Percentiles rank a stretch among this genome's conserved stretches.
Evolutionary conservation across 2,797 vertebrate species (phyloP).

Genomic region (Euphonia xanthogaster): DNA sequence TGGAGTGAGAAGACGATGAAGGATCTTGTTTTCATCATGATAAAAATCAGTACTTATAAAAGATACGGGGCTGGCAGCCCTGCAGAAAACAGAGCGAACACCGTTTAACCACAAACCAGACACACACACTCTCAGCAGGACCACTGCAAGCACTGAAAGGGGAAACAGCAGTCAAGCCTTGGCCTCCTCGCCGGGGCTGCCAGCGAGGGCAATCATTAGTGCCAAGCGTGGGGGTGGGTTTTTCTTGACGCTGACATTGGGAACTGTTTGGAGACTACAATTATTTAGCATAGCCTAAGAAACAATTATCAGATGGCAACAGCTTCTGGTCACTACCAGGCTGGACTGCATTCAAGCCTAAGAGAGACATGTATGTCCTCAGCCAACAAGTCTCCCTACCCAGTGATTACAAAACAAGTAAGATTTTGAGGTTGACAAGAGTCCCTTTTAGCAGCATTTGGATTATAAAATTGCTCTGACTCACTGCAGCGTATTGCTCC

Average conservation of each 20-base stretch:
- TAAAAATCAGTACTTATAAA: constrained; percentile 46
- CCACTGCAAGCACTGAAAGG: constrained; percentile 38
- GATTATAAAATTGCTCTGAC: constrained; percentile 64
- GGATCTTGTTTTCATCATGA: constrained; percentile 36
- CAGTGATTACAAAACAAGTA: constrained; percentile 46
- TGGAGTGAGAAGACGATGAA: background rate
- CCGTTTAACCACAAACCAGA: constrained; percentile 61
- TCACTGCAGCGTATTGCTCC: constrained; percentile 53
- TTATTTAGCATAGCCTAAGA: constrained; percentile 29
- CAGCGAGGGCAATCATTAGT: background rate
- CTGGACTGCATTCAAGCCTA: constrained; percentile 13
- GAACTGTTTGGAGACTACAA: background rate
- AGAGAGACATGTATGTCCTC: background rate
- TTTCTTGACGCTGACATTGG: background rate
- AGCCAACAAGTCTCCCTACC: constrained; percentile 15
- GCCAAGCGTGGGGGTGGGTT: background rate
- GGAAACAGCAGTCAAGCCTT: constrained; percentile 38
- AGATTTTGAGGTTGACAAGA: constrained; percentile 62
- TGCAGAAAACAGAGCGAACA: constrained; percentile 17
- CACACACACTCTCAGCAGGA: constrained; percentile 37
- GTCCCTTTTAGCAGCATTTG: constrained; percentile 60
- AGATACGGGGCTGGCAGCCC: constrained; percentile 23
- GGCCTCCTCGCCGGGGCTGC: background rate
- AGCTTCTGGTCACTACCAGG: constrained; percentile 39
- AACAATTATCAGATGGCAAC: constrained; percentile 37